These are phyloP conservation scores for Linyphia triangularis DNA, from an alignment of 2,888 invertebrate species.

Conservation along the genomic window DNA sequence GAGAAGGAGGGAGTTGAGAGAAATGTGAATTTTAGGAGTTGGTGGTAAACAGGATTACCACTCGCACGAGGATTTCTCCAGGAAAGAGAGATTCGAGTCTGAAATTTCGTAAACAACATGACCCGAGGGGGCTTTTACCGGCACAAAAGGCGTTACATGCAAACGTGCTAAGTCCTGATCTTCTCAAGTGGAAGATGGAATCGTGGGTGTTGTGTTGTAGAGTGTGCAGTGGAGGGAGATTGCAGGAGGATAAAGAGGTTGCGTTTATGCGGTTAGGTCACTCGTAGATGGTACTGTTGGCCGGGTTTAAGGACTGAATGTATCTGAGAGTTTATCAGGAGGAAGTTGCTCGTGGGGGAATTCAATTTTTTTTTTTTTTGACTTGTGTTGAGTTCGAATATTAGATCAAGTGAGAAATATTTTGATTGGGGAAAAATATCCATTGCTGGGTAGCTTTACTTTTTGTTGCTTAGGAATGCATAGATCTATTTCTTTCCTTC, in stretches of 20 bases:
- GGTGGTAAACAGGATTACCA: conserved; percentile 71
- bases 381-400: background rate
- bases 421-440: too few species aligned
- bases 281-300: too few species aligned
- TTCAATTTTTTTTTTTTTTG: background rate
- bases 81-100: conserved; percentile 12
- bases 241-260: background rate
- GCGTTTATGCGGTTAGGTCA: conserved; percentile 15
- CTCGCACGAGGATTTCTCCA: conserved; percentile 56
- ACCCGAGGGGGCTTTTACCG: conserved; percentile 14
- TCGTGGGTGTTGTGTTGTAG: background rate
- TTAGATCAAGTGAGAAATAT: background rate
- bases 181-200: conserved; percentile 49
- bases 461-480: too few species aligned
- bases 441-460: too few species aligned
- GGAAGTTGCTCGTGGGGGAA: background rate
- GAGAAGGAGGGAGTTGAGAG: background rate
- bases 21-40: conserved; percentile 50
- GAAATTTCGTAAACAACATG: conserved; percentile 70
- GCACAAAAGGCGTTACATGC: conserved; percentile 49
- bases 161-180: conserved; percentile 34
- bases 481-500: too few species aligned
- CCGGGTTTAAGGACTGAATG: background rate
- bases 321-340: background rate
- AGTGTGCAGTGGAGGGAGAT: background rate